Evolutionary conservation across 2,888 invertebrate species (phyloP), one percentile per base, ranked within the genome.

Genomic region (Ormyrus rosae): DNA sequence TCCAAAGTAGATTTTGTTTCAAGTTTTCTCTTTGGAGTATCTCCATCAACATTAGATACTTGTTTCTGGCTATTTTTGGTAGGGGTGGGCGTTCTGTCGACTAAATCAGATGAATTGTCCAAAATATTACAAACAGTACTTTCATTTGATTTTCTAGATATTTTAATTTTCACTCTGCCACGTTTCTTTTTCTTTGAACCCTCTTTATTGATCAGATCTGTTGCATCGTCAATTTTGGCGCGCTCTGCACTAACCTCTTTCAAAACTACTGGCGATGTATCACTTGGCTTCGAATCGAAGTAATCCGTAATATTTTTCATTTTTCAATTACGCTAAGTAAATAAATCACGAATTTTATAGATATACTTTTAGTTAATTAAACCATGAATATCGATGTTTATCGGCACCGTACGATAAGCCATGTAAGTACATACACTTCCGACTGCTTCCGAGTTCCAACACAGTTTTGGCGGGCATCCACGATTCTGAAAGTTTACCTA

Each of bases 271-370:
- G 81, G 7, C 1, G 69, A 61, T 10, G 65, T 60, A 61, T 85
- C 84, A 19, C 70, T 58, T 5, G 81, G 56, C 81, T 84, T 88
- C 9, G 83, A 75, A 9, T 78, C 75, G 72, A 89, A 89, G 76
- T 89, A 89, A 60, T 87, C 86, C 53, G 87, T 86, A 8, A 89
- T 83, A 74, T 89, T 86, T 78, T 87, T 89, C 89, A 89, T 89
- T 0, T 50, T 53, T 34, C 34, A 34, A 34, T 34, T 34, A 34
- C 34, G 34, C 34, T 34, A 4, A 34, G 34, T 34, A 34, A 34
- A 34, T 4, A 2, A 34, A 34, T 34, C 4, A 34, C 34, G 34
- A 34, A 34, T 34, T 34, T 2, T 34, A 34, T 34, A 34, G 34
- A 34, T 34, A 34, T 34, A 4, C 34, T 34, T 34, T 34, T 34